Percentiles rank a stretch among this genome's conserved stretches.
Conservation (phyloP, 2,113 vertebrate species). For the Glaucomys volans region DNA sequence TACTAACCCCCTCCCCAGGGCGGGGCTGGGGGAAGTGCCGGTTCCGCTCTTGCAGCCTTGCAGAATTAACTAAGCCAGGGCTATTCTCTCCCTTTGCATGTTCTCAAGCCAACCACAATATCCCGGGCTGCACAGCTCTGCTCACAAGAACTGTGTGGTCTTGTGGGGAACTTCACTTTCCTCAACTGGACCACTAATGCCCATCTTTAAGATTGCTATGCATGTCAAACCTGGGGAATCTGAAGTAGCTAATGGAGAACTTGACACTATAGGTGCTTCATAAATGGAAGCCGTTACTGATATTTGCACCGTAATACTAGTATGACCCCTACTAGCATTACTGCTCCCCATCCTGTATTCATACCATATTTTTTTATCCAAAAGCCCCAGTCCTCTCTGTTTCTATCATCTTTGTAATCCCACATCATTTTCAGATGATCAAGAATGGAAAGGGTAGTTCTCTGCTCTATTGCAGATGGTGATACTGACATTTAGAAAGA, state of each 20-base stretch:
- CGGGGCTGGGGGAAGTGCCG: background rate
- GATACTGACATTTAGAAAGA: background rate
- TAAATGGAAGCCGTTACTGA: background rate
- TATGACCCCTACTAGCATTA: background rate
- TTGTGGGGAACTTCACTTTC: background rate
- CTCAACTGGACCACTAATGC: background rate
- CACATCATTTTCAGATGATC: background rate
- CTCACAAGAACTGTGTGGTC: background rate
- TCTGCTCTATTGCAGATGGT: background rate
- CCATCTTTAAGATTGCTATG: background rate
- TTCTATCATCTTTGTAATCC: background rate
- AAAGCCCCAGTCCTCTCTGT: background rate
- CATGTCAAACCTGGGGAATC: background rate
- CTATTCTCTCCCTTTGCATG: background rate
- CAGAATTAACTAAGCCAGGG: background rate
- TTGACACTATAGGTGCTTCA: background rate
- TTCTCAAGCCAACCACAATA: background rate
- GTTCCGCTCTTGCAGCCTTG: background rate
- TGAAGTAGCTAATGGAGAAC: background rate
- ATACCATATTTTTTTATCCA: background rate
- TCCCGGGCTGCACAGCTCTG: background rate
- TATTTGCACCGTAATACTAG: rapidly evolving
- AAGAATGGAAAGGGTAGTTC: background rate
- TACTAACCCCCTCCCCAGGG: conserved; percentile 49
- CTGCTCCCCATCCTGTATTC: background rate